These are phyloP conservation scores for Sardina pilchardus DNA, from an alignment of 2,113 vertebrate species.

Conservation along the genomic window DNA sequence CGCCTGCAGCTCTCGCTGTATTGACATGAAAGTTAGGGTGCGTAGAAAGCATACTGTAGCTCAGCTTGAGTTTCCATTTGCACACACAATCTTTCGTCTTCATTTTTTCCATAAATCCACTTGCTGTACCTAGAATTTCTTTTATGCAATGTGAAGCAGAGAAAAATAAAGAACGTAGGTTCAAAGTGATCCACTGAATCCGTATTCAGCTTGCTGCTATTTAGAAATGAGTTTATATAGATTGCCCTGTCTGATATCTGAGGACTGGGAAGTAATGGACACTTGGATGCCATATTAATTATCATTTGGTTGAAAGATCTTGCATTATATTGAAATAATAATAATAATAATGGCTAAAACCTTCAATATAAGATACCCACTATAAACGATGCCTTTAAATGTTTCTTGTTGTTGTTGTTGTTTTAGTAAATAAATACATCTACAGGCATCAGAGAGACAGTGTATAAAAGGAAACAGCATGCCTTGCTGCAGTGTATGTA, in stretches of 20 bases:
- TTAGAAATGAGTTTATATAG: too few species aligned
- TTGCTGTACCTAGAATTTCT: neutral
- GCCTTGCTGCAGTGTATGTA: neutral
- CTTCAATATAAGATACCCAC: neutral
- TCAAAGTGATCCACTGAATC: neutral
- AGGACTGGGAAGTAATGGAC: neutral
- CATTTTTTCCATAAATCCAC: neutral
- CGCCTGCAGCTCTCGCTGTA: neutral
- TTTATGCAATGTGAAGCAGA: neutral
- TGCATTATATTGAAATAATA: neutral
- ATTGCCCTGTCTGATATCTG: too few species aligned
- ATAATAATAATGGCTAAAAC: neutral
- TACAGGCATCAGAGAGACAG: too few species aligned
- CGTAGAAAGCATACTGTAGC: neutral
- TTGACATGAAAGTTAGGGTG: neutral
- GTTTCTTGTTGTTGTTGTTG: neutral
- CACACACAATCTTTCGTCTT: neutral
- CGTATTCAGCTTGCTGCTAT: too few species aligned
- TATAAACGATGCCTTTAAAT: neutral
- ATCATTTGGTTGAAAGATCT: neutral
- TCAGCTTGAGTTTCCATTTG: neutral
- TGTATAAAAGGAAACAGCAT: neutral
- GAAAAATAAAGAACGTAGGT: neutral
- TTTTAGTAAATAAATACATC: too few species aligned
- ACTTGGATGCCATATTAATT: neutral